These are phyloP conservation scores for Andinoacara biseriatus DNA, from an alignment of 2,113 vertebrate species.

Conservation along the genomic window DNA sequence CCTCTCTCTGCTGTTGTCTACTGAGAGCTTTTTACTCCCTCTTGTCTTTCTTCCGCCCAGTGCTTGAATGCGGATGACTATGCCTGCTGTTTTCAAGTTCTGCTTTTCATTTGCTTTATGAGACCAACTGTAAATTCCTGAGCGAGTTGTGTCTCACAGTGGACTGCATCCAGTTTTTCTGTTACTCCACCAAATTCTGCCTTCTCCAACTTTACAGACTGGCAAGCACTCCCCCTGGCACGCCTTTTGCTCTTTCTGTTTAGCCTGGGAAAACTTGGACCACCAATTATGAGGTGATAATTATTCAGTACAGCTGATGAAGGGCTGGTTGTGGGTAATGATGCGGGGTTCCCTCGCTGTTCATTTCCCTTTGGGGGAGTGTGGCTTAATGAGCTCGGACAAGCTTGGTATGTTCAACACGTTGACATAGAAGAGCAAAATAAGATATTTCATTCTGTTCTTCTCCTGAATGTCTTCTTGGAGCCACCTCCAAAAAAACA, in stretches of 20 bases:
- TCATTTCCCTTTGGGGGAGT: conserved; percentile 40
- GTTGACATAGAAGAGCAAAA: neutral
- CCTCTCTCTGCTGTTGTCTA: conserved; percentile 20
- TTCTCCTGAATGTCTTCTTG: neutral
- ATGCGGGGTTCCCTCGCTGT: conserved; percentile 2
- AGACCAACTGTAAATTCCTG: conserved; percentile 75
- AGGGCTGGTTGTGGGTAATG: conserved; percentile 13
- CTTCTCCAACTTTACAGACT: conserved; percentile 39
- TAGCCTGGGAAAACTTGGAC: conserved; percentile 44
- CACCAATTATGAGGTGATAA: conserved; percentile 68
- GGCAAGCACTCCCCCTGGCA: conserved; percentile 38
- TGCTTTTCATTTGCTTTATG: conserved; percentile 75
- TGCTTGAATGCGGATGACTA: conserved; percentile 49
- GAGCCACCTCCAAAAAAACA: neutral
- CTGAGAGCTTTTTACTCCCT: conserved; percentile 28
- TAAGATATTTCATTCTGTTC: neutral
- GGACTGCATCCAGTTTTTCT: conserved; percentile 50
- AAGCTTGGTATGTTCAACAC: neutral
- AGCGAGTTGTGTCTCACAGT: conserved; percentile 59
- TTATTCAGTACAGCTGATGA: conserved; percentile 52
- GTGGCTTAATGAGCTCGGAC: conserved; percentile 21
- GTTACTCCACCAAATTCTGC: conserved; percentile 27
- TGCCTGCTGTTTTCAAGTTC: conserved; percentile 62
- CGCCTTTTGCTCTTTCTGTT: conserved; percentile 28
- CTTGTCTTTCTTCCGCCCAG: conserved; percentile 15